A percentile compares a stretch with the other conserved stretches of the same genome.
Conservation (phyloP, 1,140 invertebrate species). For the Bombus balteatus region DNA sequence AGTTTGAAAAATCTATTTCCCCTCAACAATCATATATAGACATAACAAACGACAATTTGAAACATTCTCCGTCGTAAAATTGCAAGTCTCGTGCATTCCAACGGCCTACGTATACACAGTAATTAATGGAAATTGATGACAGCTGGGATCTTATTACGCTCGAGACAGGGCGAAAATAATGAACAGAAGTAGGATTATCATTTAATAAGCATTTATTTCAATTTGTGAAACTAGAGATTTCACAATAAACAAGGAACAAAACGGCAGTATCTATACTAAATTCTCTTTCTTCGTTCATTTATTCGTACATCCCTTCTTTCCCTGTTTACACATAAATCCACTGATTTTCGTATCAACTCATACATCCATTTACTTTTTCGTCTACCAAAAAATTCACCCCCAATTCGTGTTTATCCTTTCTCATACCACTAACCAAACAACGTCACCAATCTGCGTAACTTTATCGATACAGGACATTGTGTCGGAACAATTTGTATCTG, state of each 20-base stretch:
- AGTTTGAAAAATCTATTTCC: neutral
- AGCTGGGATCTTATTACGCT: constrained; percentile 27
- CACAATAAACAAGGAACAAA: neutral
- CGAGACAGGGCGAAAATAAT: neutral
- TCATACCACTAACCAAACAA: too few relatives aligned
- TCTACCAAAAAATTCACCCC: too few relatives aligned
- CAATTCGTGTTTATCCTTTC: too few relatives aligned
- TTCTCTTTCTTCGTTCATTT: too few relatives aligned
- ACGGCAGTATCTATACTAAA: too few relatives aligned
- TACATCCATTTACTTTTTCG: too few relatives aligned
- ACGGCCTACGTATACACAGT: neutral
- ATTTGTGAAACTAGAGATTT: constrained; percentile 6
- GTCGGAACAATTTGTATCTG: too few relatives aligned
- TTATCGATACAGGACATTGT: too few relatives aligned
- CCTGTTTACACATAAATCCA: too few relatives aligned
- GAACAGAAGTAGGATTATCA: neutral
- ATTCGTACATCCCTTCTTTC: too few relatives aligned
- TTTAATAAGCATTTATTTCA: constrained; percentile 10
- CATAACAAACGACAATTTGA: neutral
- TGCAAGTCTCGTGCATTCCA: constrained; percentile 33
- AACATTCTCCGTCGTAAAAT: constrained; percentile 2
- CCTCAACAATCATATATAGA: neutral
- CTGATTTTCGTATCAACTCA: too few relatives aligned
- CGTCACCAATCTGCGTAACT: too few relatives aligned
- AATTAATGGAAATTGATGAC: constrained; percentile 16